Percentiles rank a stretch among this genome's conserved stretches.
phyloP scores from a whole-genome alignment of 1,140 invertebrate genomes.

The Leptinotarsa undecemlineata region DNA sequence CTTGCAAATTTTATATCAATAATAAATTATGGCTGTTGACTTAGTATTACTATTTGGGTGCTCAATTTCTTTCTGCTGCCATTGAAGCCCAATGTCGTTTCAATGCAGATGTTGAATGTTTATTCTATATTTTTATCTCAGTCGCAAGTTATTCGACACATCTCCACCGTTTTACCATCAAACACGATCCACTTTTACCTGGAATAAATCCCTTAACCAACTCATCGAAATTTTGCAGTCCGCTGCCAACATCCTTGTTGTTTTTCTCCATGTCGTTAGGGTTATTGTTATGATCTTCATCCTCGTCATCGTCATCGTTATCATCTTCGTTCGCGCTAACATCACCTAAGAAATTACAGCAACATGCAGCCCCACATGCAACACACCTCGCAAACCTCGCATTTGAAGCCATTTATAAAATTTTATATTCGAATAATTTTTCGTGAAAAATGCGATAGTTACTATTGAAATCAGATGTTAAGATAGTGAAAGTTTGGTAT shows the following conservation, averaged over 20 bases:
- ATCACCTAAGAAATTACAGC: slow-evolving; percentile 53
- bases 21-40: too few relatives aligned
- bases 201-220: slow-evolving; percentile 53
- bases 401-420: slow-evolving; percentile 35
- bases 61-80: too few relatives aligned
- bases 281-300: slow-evolving; percentile 60
- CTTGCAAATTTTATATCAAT: too few relatives aligned
- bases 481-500: slow-evolving; percentile 29
- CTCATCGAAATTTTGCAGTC: slow-evolving; percentile 58
- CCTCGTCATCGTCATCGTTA: slow-evolving; percentile 59
- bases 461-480: slow-evolving; percentile 7
- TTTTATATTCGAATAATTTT: slow-evolving; percentile 9
- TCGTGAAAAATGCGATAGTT: background rate
- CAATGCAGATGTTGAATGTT: too few relatives aligned
- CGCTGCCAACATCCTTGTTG: slow-evolving; percentile 11
- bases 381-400: slow-evolving; percentile 41
- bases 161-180: slow-evolving; percentile 14
- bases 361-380: slow-evolving; percentile 53
- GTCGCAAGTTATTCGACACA: slow-evolving; percentile 8
- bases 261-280: slow-evolving; percentile 54
- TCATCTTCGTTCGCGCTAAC: slow-evolving; percentile 47
- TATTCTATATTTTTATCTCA: background rate
- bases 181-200: slow-evolving; percentile 44
- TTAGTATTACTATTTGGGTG: too few relatives aligned
- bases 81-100: too few relatives aligned